A percentile compares a stretch with the other conserved stretches of the same genome.
Conservation (phyloP, 1,140 invertebrate species). For the Drosophila baimaii region DNA sequence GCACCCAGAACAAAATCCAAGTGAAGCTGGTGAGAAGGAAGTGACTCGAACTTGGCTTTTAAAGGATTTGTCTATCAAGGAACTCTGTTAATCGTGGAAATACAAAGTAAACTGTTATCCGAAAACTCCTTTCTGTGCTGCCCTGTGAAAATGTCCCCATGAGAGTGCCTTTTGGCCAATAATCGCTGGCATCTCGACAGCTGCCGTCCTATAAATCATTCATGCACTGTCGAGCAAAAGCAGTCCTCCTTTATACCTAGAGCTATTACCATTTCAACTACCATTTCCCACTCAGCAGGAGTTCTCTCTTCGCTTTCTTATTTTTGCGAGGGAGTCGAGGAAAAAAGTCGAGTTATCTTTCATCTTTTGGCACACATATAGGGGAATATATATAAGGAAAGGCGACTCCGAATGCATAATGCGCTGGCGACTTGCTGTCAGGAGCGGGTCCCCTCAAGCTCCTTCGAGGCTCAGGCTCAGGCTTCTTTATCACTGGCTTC, state of each 20-base stretch:
- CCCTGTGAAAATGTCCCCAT: no score
- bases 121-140: neutral
- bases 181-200: slow-evolving; percentile 63
- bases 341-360: slow-evolving; percentile 55
- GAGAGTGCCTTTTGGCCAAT: slow-evolving; percentile 43
- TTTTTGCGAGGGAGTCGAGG: slow-evolving; percentile 26
- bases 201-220: slow-evolving; percentile 69
- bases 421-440: slow-evolving; percentile 58
- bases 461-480: neutral
- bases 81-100: neutral
- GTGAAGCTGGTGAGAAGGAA: slow-evolving; percentile 62
- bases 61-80: no score
- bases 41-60: neutral
- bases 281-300: slow-evolving; percentile 26
- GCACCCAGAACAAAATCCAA: slow-evolving; percentile 57
- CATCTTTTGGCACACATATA: slow-evolving; percentile 53
- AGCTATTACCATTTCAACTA: slow-evolving; percentile 37
- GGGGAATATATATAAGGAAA: neutral
- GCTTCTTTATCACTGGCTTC: slow-evolving; percentile 10
- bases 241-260: slow-evolving; percentile 32
- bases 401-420: slow-evolving; percentile 63
- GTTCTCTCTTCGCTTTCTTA: slow-evolving; percentile 15
- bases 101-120: neutral
- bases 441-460: slow-evolving; percentile 12
- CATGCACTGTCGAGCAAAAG: slow-evolving; percentile 67